phyloP scores from a whole-genome alignment of 1,140 invertebrate species.

The Adelges cooleyi region DNA sequence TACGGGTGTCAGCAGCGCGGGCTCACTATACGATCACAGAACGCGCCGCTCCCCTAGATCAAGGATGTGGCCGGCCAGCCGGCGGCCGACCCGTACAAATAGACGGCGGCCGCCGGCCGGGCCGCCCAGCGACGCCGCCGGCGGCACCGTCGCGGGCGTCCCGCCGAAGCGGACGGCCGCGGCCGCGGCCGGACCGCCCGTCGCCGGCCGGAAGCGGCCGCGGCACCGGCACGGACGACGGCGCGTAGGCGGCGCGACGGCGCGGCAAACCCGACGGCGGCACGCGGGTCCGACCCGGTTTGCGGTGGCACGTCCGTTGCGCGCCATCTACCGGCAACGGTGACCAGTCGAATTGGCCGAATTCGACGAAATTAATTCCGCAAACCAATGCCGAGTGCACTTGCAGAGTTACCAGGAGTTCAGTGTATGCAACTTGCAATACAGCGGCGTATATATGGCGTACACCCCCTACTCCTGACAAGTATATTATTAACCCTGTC shows the following conservation, averaged over 20 bases:
- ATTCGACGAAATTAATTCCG: too few species aligned
- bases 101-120: not conserved
- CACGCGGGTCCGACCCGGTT: not conserved
- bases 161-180: too few species aligned
- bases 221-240: not conserved
- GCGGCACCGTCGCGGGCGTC: not conserved
- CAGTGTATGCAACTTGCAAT: too few species aligned
- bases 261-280: not conserved
- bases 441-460: too few species aligned
- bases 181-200: too few species aligned
- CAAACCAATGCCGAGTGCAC: too few species aligned
- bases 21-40: slow-evolving; percentile 20
- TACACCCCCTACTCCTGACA: too few species aligned
- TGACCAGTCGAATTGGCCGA: too few species aligned
- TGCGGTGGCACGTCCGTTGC: not conserved
- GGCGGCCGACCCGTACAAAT: not conserved
- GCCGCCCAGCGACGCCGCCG: not conserved
- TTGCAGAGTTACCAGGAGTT: too few species aligned
- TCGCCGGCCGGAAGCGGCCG: not conserved
- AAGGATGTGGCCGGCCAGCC: not conserved
- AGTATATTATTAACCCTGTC: too few species aligned
- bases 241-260: too few species aligned
- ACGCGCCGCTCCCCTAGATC: slow-evolving; percentile 22
- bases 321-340: slow-evolving; percentile 5
- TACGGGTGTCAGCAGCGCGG: slow-evolving; percentile 24